These are phyloP conservation scores for Nephila pilipes DNA, from an alignment of 1,140 invertebrate genomes.

Conservation along the genomic window DNA sequence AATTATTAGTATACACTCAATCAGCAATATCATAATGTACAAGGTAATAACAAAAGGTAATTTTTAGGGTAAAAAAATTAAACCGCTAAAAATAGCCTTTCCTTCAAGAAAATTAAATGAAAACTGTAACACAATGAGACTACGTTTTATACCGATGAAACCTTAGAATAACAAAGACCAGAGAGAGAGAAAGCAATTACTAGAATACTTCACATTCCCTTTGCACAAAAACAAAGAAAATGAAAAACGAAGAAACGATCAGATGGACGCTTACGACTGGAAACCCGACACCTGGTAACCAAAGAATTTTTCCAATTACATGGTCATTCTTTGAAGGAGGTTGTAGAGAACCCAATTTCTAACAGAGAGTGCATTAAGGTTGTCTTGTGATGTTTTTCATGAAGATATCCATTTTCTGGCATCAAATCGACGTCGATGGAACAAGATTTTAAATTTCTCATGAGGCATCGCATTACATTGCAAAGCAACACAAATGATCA, in stretches of 20 bases:
- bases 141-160: background rate
- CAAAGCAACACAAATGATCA: background rate
- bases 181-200: slow-evolving; percentile 24
- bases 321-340: background rate
- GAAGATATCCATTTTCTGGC: background rate
- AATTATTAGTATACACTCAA: too few species aligned
- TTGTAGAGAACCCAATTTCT: slow-evolving; percentile 20
- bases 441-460: background rate
- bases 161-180: background rate
- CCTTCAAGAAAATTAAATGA: too few species aligned
- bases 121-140: too few species aligned
- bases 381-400: background rate
- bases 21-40: too few species aligned
- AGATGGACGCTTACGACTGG: background rate
- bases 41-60: too few species aligned
- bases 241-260: slow-evolving; percentile 23
- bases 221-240: background rate
- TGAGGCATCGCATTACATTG: background rate
- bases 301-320: slow-evolving; percentile 54
- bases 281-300: slow-evolving; percentile 50
- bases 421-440: background rate
- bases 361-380: background rate
- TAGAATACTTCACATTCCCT: slow-evolving; percentile 7
- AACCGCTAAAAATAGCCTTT: too few species aligned
- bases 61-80: too few species aligned